Evolutionary conservation across 1,140 invertebrate species (phyloP), one percentile per base, ranked within the genome.

Genomic region (Capitella teleta): DNA sequence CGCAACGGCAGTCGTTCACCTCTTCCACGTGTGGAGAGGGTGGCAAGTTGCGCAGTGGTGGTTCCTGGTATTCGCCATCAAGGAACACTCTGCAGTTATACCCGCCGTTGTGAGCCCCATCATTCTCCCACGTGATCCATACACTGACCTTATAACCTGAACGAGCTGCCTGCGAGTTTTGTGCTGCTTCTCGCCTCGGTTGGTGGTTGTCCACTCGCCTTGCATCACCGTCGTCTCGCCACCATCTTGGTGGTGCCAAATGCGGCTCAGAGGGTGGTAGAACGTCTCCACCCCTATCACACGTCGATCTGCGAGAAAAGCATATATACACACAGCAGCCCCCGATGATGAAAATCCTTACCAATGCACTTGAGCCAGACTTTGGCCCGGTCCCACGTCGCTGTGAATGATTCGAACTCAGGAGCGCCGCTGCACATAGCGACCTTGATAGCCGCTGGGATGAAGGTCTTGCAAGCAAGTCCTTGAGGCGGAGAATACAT

Each of bases 391-490:
- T 53, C 52, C 34, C 46, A 49, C 25, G 52, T 53, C 18, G 40
- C 34, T 14, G 21, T 24, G 37, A 53, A 37, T n/a, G 32, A 36
- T 25, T 53, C 52, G 52, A 49, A 53, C 21, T 36, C 41, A 6
- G 52, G 52, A 10, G 52, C 32, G 5, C 52, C 52, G 21, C 52
- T 49, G 45, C 52, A 53, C 52, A 53, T 53, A 16, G 46, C 52
- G 2, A 53, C 52, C 34, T 53, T 53, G 34, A 49, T 36, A 18
- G 52, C 49, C 6, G 52, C 46, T n/a, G 52, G 52, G 1, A 53
- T 28, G 24, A 53, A 53, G 4, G 52, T 53, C 28, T 53, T 53
- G 52, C 49, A 53, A 30, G 46, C 49, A 30, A 49, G 30, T 12
- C 47, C 37, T 5, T 32, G 21, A 3, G 52, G 52, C 28, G 52